phyloP scores from a whole-genome alignment of 2,113 vertebrate species.

The Acrocephalus arundinaceus region DNA sequence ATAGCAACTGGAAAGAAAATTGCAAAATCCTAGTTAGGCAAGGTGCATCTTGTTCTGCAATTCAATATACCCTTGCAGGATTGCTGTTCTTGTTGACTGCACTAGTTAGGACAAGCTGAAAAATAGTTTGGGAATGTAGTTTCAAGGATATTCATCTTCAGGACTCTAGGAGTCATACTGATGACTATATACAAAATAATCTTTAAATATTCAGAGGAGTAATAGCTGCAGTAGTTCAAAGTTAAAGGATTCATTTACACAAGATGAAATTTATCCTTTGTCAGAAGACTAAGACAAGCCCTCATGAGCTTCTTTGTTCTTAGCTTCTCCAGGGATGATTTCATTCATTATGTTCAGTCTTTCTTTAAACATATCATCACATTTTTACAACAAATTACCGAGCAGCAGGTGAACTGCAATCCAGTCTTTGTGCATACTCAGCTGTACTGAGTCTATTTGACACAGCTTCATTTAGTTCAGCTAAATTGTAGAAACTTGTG shows the following conservation, averaged over 20 bases:
- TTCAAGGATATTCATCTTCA: background rate
- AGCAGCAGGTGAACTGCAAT: background rate
- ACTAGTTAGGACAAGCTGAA: slow-evolving; percentile 2
- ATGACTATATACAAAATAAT: slow-evolving; percentile 4
- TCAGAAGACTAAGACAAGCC: background rate
- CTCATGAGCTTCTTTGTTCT: background rate
- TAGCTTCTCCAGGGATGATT: slow-evolving; percentile 14
- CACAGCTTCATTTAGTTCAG: background rate
- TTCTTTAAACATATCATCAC: background rate
- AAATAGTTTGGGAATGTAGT: background rate
- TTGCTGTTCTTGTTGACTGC: background rate
- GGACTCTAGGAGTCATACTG: background rate
- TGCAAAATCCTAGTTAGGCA: slow-evolving; percentile 13
- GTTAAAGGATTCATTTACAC: background rate
- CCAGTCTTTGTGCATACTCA: background rate
- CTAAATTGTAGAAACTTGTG: background rate
- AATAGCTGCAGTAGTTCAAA: slow-evolving; percentile 32
- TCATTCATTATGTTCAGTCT: background rate
- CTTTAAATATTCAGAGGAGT: background rate
- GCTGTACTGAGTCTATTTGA: background rate
- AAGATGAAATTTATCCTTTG: background rate
- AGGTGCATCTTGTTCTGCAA: background rate
- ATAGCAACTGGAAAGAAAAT: slow-evolving; percentile 63
- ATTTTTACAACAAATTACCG: background rate
- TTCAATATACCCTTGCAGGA: background rate